Conservation (phyloP, 2,888 invertebrate genomes). For the Drosophila aldrichi region DNA sequence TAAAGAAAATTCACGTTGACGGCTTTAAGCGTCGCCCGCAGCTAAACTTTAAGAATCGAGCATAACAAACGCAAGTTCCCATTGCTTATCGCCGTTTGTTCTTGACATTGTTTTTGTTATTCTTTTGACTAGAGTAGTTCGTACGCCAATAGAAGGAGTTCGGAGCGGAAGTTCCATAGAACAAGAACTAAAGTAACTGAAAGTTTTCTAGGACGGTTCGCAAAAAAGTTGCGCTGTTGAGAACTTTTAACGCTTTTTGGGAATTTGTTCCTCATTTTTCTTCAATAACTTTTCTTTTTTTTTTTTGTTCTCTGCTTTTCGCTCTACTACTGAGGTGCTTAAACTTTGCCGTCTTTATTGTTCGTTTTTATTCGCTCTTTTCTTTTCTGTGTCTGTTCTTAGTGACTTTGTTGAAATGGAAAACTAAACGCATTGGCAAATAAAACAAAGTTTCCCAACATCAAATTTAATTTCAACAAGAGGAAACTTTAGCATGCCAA, state of each 20-base stretch:
- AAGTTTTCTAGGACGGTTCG: conserved; percentile 46
- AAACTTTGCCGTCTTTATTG: conserved; percentile 55
- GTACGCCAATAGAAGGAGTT: conserved; percentile 20
- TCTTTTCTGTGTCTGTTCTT: conserved; percentile 35
- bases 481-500: background rate
- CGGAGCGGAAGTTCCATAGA: conserved; percentile 53
- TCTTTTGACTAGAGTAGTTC: conserved; percentile 38
- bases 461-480: conserved; percentile 21
- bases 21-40: conserved; percentile 39
- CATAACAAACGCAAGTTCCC: conserved; percentile 47
- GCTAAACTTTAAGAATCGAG: conserved; percentile 51
- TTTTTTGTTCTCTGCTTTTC: background rate
- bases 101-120: conserved; percentile 63
- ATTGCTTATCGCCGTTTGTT: conserved; percentile 40
- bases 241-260: conserved; percentile 63
- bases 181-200: conserved; percentile 45
- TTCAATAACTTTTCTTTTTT: conserved; percentile 3
- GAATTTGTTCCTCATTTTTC: conserved; percentile 42
- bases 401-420: conserved; percentile 45
- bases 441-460: conserved; percentile 23
- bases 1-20: conserved; percentile 6
- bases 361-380: conserved; percentile 20
- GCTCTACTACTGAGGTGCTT: conserved; percentile 68
- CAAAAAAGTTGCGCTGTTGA: conserved; percentile 52
- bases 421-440: conserved; percentile 44